These are phyloP conservation scores for Patella depressa DNA, from an alignment of 2,888 invertebrate species.

Conservation along the genomic window DNA sequence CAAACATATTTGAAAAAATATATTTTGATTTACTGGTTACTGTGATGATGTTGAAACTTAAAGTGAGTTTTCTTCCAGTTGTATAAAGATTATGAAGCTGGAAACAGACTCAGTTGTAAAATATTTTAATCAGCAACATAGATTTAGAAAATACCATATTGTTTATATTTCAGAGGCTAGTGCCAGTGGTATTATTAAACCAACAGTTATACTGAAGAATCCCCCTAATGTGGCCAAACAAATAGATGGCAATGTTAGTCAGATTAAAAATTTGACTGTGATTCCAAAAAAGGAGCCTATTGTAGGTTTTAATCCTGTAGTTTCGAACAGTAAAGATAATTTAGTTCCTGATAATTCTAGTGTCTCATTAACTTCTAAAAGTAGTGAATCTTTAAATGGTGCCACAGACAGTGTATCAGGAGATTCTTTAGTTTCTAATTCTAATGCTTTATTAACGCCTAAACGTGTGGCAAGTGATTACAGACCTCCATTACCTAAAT, in stretches of 20 bases:
- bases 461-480: slow-evolving; percentile 36
- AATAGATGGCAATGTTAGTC: not conserved
- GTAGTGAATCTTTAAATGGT: slow-evolving; percentile 1
- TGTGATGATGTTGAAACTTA: no score
- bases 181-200: not conserved
- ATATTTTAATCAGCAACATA: no score
- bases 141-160: no score
- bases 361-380: slow-evolving; percentile 8
- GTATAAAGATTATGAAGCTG: no score
- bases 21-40: no score
- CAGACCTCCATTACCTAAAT: slow-evolving; percentile 49
- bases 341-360: not conserved
- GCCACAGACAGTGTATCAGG: not conserved
- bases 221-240: not conserved
- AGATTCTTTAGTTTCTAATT: not conserved
- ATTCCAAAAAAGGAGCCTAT: slow-evolving; percentile 24
- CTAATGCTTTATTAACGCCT: slow-evolving; percentile 8
- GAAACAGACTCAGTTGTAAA: no score
- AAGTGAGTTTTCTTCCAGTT: no score
- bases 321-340: not conserved
- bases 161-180: no score
- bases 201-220: not conserved
- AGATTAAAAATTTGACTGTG: slow-evolving; percentile 19
- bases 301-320: slow-evolving; percentile 20
- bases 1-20: no score